Evolutionary conservation across 92 coral and sea anemone genomes (phyloP), one percentile per base, ranked within the genome.

Genomic region (Virgularia gustaviana): DNA sequence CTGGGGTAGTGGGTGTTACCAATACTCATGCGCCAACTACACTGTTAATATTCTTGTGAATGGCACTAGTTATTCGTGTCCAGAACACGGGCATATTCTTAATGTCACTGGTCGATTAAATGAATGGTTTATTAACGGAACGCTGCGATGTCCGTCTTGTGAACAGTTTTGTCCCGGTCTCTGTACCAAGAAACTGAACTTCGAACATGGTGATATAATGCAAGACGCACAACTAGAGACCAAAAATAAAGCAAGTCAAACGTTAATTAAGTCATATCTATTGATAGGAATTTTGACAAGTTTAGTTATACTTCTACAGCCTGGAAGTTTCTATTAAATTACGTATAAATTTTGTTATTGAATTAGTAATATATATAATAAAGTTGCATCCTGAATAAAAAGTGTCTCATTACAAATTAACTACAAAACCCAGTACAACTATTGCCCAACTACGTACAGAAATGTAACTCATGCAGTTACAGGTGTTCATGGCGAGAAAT

Each of bases 1-100:
- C 74, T 94, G 99, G 99, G 99, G 99, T 0, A 94, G 99, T 56
- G 99, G 99, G 0, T 94, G 99, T 58, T 94, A 94, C 24, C 86
- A 70, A 35, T 86, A 77, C 73, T 70, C 75, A 24, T 94, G 99
- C 71, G 65, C 62, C 27, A 73, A 83, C 11, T 85, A 83, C 25
- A 89, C 85, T 6, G 60, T 94, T 19, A 64, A 89, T 61, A 36
- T 94, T 25, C 82, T 82, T 23, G 90, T 94, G 10, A 83, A 72
- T 0, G 85, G 89, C 1, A 78, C 82, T 57, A 77, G 45, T 18
- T 94, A 85, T 64, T 51, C 70, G 56, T 94, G 99, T 73, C 49
- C 75, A 0, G 65, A 73, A 18, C 84, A 76, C 57, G 99, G 95
- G 0, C 91, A 94, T 62, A 85, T 55, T 66, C 59, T 94, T 35